Conservation (phyloP, 2,888 invertebrate genomes). For the Teinopalpus imperialis region DNA sequence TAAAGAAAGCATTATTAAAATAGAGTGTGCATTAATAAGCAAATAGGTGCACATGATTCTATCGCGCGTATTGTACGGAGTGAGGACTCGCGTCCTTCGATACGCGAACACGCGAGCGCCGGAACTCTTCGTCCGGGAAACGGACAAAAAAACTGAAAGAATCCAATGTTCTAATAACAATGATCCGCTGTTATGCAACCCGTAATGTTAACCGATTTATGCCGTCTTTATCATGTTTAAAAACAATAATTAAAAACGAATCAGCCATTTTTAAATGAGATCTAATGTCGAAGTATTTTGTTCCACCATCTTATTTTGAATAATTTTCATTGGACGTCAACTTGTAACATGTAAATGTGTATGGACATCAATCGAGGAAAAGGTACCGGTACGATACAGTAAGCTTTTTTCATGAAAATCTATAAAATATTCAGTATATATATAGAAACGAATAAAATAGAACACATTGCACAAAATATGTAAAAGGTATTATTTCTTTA, state of each 20-base stretch:
- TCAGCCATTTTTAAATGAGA: neutral
- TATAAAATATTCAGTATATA: too few relatives aligned
- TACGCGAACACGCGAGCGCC: constrained; percentile 58
- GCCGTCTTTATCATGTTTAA: constrained; percentile 8
- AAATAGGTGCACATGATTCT: neutral
- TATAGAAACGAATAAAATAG: too few relatives aligned
- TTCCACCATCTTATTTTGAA: too few relatives aligned
- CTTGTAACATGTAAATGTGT: too few relatives aligned
- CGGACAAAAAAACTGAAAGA: constrained; percentile 48
- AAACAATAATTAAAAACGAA: constrained; percentile 3
- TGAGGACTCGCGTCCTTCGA: constrained; percentile 36
- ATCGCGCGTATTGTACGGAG: constrained; percentile 8
- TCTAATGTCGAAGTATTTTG: too few relatives aligned
- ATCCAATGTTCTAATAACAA: constrained; percentile 38
- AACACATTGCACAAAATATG: too few relatives aligned
- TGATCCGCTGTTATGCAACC: constrained; percentile 44
- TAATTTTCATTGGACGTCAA: too few relatives aligned
- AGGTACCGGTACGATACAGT: too few relatives aligned
- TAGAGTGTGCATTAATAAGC: neutral
- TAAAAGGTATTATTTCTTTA: too few relatives aligned
- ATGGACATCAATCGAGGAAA: too few relatives aligned
- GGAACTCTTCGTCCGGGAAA: constrained; percentile 74
- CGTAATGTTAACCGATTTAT: constrained; percentile 7
- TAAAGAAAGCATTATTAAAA: too few relatives aligned
- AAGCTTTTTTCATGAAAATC: too few relatives aligned